These are phyloP conservation scores for Linepithema humile DNA, from an alignment of 1,140 invertebrate genomes.

Conservation along the genomic window DNA sequence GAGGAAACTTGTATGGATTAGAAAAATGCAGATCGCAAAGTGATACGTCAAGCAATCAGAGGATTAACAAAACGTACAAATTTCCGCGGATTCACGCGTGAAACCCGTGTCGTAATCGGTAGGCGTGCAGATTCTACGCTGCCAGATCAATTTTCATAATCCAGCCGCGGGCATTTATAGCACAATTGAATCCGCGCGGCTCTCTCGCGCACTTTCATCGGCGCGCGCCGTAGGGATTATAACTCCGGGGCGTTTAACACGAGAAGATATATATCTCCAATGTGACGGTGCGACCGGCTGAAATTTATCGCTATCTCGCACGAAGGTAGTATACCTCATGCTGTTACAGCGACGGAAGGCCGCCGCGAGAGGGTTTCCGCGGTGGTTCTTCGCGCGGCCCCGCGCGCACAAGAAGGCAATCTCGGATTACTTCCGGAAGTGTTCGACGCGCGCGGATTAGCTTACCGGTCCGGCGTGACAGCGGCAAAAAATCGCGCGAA, in stretches of 20 bases:
- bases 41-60: no score
- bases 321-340: constrained; percentile 35
- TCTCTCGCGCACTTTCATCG: constrained; percentile 10
- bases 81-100: background rate
- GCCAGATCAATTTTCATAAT: background rate
- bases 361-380: constrained; percentile 6
- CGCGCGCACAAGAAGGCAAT: constrained; percentile 1
- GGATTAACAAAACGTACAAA: no score
- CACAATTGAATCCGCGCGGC: constrained; percentile 15
- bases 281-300: background rate
- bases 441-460: constrained; percentile 27
- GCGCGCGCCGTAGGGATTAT: constrained; percentile 2
- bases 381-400: background rate
- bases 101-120: background rate
- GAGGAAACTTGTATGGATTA: no score
- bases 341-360: constrained; percentile 27
- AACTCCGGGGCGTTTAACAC: constrained; percentile 13
- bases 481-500: constrained; percentile 2
- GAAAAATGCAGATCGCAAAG: no score
- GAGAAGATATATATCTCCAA: constrained; percentile 34
- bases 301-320: constrained; percentile 40
- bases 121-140: background rate
- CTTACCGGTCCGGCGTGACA: constrained; percentile 16
- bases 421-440: constrained; percentile 38
- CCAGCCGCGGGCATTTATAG: background rate